A percentile compares a stretch with the other conserved stretches of the same genome.
These are phyloP conservation scores for Scaptomyza graminum DNA, from an alignment of 1,140 invertebrate species.

Conservation along the genomic window DNA sequence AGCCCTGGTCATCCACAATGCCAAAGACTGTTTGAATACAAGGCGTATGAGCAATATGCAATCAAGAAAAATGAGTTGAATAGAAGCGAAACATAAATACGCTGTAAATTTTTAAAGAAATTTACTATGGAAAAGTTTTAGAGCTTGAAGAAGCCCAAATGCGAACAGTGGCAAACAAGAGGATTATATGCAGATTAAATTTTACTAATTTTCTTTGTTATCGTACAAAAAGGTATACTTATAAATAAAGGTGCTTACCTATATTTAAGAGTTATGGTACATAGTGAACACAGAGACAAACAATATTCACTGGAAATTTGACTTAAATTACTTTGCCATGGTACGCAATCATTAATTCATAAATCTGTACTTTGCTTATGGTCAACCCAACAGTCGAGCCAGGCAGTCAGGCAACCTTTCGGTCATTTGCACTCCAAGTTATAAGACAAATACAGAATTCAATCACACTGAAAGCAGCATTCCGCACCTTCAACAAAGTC, in stretches of 20 bases:
- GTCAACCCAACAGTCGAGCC: slow-evolving; percentile 35
- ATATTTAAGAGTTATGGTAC: not conserved
- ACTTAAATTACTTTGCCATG: slow-evolving; percentile 31
- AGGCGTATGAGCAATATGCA: slow-evolving; percentile 41
- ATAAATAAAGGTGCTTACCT: no score
- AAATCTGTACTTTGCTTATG: slow-evolving; percentile 65
- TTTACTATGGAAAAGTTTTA: not conserved
- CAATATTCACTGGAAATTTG: slow-evolving; percentile 32
- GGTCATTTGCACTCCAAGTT: slow-evolving; percentile 63
- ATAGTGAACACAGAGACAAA: slow-evolving; percentile 13
- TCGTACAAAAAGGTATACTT: no score
- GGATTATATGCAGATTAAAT: no score
- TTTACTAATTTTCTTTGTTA: no score
- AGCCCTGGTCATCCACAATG: slow-evolving; percentile 52
- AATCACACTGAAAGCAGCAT: slow-evolving; percentile 11
- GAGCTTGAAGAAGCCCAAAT: no score
- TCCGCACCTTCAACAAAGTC: slow-evolving; percentile 43
- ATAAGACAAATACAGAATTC: slow-evolving; percentile 36
- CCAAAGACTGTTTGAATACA: slow-evolving; percentile 18
- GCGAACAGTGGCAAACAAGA: no score
- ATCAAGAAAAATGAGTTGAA: not conserved
- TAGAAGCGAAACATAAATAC: not conserved
- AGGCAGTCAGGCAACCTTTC: slow-evolving; percentile 42
- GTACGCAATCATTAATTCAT: slow-evolving; percentile 63
- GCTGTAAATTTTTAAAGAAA: not conserved